A percentile compares a stretch with the other conserved stretches of the same genome.
phyloP scores from a whole-genome alignment of 2,113 vertebrate genomes.

The Perca fluviatilis region DNA sequence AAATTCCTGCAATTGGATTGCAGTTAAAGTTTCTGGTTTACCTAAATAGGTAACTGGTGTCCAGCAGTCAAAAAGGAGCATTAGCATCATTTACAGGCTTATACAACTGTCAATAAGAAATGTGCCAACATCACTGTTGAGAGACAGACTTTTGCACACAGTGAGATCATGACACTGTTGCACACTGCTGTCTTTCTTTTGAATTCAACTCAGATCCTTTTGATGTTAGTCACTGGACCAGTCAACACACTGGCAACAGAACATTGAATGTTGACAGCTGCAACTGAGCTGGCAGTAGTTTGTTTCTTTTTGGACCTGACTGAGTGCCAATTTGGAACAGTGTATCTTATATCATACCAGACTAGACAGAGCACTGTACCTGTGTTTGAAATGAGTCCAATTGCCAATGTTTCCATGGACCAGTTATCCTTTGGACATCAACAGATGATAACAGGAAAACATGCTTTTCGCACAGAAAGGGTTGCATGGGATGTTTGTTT shows the following conservation, averaged over 20 bases:
- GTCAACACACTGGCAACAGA: slow-evolving; percentile 7
- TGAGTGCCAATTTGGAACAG: slow-evolving; percentile 13
- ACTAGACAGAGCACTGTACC: neutral
- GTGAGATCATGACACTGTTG: neutral
- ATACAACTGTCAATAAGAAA: neutral
- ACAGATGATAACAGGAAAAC: neutral
- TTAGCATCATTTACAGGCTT: neutral
- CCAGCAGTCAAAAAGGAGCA: neutral
- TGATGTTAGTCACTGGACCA: slow-evolving; percentile 14
- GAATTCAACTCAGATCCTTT: slow-evolving; percentile 1
- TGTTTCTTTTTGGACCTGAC: slow-evolving; percentile 1
- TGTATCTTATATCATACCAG: neutral
- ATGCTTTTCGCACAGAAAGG: neutral
- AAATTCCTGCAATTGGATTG: neutral
- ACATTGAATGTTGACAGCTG: slow-evolving; percentile 21
- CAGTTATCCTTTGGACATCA: neutral
- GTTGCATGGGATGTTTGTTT: neutral
- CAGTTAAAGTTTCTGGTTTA: neutral
- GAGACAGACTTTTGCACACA: neutral
- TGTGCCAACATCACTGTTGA: neutral
- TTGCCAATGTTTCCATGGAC: neutral
- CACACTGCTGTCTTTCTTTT: neutral
- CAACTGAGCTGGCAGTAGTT: neutral
- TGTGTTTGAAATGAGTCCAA: slow-evolving; percentile 4
- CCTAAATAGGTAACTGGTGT: neutral